phyloP scores from a whole-genome alignment of 2,113 vertebrate species.

The Plecturocebus donacophilus region DNA sequence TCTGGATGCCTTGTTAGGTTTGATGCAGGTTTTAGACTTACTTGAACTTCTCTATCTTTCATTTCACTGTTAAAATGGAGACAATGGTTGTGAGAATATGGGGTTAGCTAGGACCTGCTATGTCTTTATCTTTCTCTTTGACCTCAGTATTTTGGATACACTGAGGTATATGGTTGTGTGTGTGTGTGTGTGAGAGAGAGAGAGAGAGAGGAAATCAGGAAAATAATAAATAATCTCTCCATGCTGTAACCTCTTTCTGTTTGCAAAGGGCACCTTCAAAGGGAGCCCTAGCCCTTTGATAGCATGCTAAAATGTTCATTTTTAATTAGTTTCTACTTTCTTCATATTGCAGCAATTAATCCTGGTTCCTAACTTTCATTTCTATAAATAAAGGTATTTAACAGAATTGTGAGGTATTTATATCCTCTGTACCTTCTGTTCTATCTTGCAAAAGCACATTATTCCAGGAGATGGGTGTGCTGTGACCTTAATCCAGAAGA shows the following conservation, averaged over 20 bases:
- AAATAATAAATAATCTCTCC: background rate
- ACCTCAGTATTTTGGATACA: constrained; percentile 8
- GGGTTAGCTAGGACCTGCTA: background rate
- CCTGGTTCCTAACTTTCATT: constrained; percentile 64
- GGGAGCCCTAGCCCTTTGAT: constrained; percentile 41
- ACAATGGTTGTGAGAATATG: background rate
- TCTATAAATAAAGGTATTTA: constrained; percentile 79
- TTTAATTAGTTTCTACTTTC: constrained; percentile 75
- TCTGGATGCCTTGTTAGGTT: background rate
- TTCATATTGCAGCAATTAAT: constrained; percentile 75
- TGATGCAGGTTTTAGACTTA: background rate
- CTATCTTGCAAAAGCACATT: constrained; percentile 64
- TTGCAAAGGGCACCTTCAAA: constrained; percentile 62
- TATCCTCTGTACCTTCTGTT: constrained; percentile 75
- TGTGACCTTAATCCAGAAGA: constrained; percentile 64
- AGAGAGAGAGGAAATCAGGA: background rate
- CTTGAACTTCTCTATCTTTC: background rate
- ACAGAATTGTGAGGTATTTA: constrained; percentile 69
- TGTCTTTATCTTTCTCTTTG: constrained; percentile 34
- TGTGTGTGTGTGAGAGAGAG: background rate
- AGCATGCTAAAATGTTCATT: constrained; percentile 62
- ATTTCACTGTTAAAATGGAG: constrained; percentile 12
- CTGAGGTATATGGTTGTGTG: background rate
- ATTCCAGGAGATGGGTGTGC: constrained; percentile 54
- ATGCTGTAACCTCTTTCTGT: constrained; percentile 24